Conservation (phyloP, 2,113 vertebrate genomes). For the Phalacrocorax pelagicus region DNA sequence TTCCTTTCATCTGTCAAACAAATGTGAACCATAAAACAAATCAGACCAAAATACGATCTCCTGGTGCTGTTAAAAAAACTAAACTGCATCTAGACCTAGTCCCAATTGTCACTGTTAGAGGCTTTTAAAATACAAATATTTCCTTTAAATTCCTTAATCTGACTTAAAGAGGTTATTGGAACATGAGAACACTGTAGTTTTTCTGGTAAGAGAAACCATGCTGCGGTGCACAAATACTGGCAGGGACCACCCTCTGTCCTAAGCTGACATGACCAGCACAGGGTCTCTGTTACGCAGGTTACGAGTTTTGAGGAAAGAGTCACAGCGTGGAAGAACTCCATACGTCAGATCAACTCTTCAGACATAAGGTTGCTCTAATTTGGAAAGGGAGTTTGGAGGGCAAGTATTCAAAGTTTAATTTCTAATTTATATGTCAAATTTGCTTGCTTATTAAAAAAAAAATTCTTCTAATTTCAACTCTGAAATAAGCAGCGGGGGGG, state of each 20-base stretch:
- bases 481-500: not conserved
- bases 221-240: not conserved
- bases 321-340: not conserved
- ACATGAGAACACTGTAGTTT: not conserved
- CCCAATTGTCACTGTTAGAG: not conserved
- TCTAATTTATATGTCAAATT: not conserved
- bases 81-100: not conserved
- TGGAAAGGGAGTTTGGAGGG: not conserved
- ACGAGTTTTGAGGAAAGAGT: not conserved
- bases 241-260: not conserved
- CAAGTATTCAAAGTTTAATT: not conserved
- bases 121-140: not conserved
- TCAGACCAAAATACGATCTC: not conserved
- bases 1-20: conserved; percentile 3
- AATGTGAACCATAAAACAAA: not conserved
- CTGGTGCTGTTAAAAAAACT: not conserved
- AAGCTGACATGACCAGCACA: not conserved
- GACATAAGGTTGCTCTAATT: not conserved
- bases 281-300: not conserved
- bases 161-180: not conserved
- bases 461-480: not conserved
- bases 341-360: not conserved
- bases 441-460: not conserved
- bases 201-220: not conserved
- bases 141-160: not conserved